Base-by-base conservation (phyloP, 2,113 vertebrate genomes). In the Carassius carassius region DNA sequence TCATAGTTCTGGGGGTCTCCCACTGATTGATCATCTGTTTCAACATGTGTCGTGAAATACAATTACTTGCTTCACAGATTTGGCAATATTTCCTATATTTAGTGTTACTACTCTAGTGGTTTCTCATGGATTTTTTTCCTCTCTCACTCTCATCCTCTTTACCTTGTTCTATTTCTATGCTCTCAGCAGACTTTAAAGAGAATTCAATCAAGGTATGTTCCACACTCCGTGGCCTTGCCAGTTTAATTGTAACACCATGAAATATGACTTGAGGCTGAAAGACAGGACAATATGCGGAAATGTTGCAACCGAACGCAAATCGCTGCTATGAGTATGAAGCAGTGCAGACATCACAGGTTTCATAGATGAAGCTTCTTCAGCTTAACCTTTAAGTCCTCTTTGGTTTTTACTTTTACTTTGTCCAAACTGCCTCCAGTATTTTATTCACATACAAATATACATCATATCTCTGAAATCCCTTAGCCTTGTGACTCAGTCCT, bases 111-210 rank as follows among this genome's bases (percentile, higher is more conserved):
- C 70, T 77, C 4, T 25, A 29, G 17, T 69, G 35, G 74, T 23
- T 29, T 81, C 23, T 76, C 16, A 1, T 62, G 9, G 6, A 7
- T 32, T 70, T 41, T 44, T 49, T 23, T 37, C 82, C 51, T 8
- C 60, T 62, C n/a, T 79, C 58, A 3, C 10, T 79, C n/a, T 80
- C 60, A 47, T 63, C 7, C 21, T 80, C 37, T 80, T 37, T 19
- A 16, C 29, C 23, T 72, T 32, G 21, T 32, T 35, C 54, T 88
- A 70, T 75, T 70, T 89, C 88, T 83, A 74, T 49, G 3, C 70
- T 86, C 83, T 88, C 89, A 90, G 74, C 69, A 73, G 72, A 63
- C 62, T 86, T 88, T 69, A 84, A 83, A 77, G 35, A 63, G 86
- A 84, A 88, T 91, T 84, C 9, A 41, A 83, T 88, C 84, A 81